Evolutionary conservation across 2,797 vertebrate species (phyloP), one percentile per base, ranked within the genome.

Genomic region (Heliangelus exortis): DNA sequence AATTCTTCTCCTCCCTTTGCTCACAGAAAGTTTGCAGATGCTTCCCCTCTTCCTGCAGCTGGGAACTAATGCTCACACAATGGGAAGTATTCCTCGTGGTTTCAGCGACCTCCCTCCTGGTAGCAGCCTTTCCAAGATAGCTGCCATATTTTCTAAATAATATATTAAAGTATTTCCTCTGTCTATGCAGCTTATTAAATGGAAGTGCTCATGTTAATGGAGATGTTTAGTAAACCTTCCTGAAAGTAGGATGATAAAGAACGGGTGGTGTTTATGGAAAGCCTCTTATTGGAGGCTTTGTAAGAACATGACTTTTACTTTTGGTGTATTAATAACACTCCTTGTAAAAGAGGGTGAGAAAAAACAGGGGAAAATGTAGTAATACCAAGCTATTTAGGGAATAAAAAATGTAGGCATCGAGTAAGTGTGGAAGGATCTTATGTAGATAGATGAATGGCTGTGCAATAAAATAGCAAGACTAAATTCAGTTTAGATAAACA

Each of bases 41-140:
- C 78, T 92, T 96, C 82, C 83, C 87, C n/a, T 62, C 68, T 71
- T 74, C 50, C 87, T 91, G 93, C 68, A 94, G 67, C 95, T 92
- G 89, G 77, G 39, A 41, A 41, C 39, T 41, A 41, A 41, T 41
- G 39, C 39, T 41, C 39, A 14, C 81, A 57, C 78, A 89, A 86
- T 75, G 87, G 95, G 78, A 95, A 87, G 33, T 83, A 82, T 87
- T 93, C 68, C 6, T 15, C 34, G 53, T 57, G 78, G 65, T 68
- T 91, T 61, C 57, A 94, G 33, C 80, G 68, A 85, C 84, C 81
- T 89, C 23, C 2, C 75, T 84, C 39, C 78, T 6, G 2, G 66
- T 57, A 71, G 74, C 84, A 77, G 63, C 72, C 41, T 74, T 84
- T 92, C 72, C 65, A 89, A 57, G 63, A 83, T 80, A 84, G 77